Evolutionary conservation across 2,113 vertebrate species (phyloP).

Genomic region (Todiramphus chloris): DNA sequence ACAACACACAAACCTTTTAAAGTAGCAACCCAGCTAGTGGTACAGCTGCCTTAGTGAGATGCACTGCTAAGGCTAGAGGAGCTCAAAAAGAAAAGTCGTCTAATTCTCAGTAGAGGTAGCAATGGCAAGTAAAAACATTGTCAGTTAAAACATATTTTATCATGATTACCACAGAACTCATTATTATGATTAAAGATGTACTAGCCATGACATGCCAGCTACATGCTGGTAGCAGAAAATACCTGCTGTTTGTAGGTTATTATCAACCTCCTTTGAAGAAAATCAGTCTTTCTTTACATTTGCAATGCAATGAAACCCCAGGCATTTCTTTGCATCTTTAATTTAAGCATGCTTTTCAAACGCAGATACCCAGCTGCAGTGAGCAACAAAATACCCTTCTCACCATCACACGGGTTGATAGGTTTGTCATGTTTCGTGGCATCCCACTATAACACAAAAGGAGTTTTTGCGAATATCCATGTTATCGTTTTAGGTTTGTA

Average conservation of each 20-base stretch:
- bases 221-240: constrained; percentile 69
- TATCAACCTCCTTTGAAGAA: constrained; percentile 66
- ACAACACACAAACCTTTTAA: not conserved
- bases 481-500: not conserved
- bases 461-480: not conserved
- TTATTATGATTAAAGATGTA: constrained; percentile 72
- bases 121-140: constrained; percentile 40
- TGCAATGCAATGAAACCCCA: constrained; percentile 62
- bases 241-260: constrained; percentile 70
- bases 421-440: not conserved
- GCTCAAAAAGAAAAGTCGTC: not conserved
- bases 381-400: not conserved
- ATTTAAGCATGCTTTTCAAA: constrained; percentile 53
- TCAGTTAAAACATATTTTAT: constrained; percentile 66
- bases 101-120: constrained; percentile 31
- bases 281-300: constrained; percentile 65
- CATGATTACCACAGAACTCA: constrained; percentile 59
- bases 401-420: not conserved
- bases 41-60: not conserved
- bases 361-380: constrained; percentile 34
- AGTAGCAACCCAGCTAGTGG: not conserved
- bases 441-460: not conserved
- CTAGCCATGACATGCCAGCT: constrained; percentile 64
- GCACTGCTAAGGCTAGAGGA: not conserved
- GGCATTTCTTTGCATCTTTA: constrained; percentile 65